phyloP scores from a whole-genome alignment of 2,797 vertebrate genomes.

The Coreius guichenoti region DNA sequence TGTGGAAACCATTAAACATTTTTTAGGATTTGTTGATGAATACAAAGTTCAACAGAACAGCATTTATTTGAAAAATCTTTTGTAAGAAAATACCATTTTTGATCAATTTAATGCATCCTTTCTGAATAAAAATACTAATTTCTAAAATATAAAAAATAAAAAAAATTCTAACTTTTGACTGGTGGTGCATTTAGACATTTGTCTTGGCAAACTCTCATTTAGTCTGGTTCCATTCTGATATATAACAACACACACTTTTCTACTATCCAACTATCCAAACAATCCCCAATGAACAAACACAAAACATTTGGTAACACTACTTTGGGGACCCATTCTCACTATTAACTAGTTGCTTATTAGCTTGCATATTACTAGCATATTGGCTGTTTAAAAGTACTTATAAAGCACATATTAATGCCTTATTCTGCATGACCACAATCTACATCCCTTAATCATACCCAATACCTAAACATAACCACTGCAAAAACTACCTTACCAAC shows the following conservation, averaged over 20 bases:
- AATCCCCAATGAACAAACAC: background rate
- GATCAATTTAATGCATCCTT: background rate
- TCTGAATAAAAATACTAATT: background rate
- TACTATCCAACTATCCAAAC: background rate
- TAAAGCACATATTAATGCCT: background rate
- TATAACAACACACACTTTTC: no score
- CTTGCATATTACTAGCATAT: background rate
- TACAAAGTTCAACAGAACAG: background rate
- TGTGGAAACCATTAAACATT: background rate
- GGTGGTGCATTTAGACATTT: background rate
- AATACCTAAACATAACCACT: background rate
- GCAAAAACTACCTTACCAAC: background rate
- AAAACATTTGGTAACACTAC: background rate
- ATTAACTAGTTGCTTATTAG: background rate
- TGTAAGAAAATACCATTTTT: background rate
- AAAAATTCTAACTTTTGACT: background rate
- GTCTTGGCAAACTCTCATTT: background rate
- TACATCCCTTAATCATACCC: background rate
- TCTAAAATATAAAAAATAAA: no score
- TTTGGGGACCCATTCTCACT: background rate
- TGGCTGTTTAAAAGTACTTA: background rate
- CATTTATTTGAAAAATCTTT: no score
- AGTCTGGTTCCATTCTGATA: background rate
- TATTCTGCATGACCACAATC: background rate
- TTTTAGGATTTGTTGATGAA: background rate